Evolutionary conservation across 2,888 invertebrate genomes (phyloP), one percentile per base, ranked within the genome.

Genomic region (Acanthosepion pharaonis): DNA sequence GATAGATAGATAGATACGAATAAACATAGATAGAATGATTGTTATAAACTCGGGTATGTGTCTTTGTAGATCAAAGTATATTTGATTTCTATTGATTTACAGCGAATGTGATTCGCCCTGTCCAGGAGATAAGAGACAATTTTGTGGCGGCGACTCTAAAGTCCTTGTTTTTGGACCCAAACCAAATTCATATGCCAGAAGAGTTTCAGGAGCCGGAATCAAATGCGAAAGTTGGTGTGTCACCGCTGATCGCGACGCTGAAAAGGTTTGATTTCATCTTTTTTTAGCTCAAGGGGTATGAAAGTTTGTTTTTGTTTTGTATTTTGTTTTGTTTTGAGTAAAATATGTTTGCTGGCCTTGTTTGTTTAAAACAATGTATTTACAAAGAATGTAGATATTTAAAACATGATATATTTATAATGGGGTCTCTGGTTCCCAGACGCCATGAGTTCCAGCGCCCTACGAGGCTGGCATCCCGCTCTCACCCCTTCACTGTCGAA

Each of bases 131-230:
- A 94, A 92, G 0, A 91, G 95, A 18, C 96, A 96, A 95, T 95
- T 93, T 33, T 96, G 96, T 95, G 96, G 96, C 1, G 96, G 95
- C 23, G 93, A 93, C 0, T 59, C 94, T 64, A 95, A 95, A 48
- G 92, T 96, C 59, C 95, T 96, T n/a, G 96, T 96, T 78, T 96
- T 96, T 95, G 96, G 96, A 20, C 96, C 96, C 8, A 96, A 96
- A 49, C 96, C 96, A 20, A 94, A 95, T 33, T 94, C 94, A 8
- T 96, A 96, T 1, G 96, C 95, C 28, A 94, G 94, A 2, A 96
- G 96, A 0, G 78, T 95, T 48, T 94, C 95, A 49, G 95, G 96
- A 8, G 96, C 96, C 1, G 48, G 94, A 55, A 95, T 95, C 48
- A 95, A 94, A 51, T 96, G 96, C 95, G 94, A 95, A 51, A 96